A percentile compares a stretch with the other conserved stretches of the same genome.
Conservation (phyloP, 1,140 invertebrate species). For the Neodiprion fabricii region DNA sequence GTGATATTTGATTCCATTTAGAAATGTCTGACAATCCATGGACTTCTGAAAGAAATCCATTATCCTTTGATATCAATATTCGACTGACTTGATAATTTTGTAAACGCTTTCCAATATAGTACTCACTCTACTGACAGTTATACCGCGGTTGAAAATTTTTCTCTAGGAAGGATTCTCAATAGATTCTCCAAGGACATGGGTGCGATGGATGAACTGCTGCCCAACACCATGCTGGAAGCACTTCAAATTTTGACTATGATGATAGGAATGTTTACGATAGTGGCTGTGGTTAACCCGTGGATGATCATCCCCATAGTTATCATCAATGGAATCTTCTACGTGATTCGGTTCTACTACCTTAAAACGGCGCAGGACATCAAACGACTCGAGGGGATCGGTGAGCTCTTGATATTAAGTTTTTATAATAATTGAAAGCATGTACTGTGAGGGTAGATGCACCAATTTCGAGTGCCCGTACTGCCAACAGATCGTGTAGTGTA, state of each 20-base stretch:
- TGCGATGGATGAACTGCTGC: constrained; percentile 81
- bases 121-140: too few relatives aligned
- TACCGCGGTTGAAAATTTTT: too few relatives aligned
- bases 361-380: constrained; percentile 68
- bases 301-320: constrained; percentile 65
- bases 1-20: too few relatives aligned
- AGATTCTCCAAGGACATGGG: constrained; percentile 84
- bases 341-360: constrained; percentile 67
- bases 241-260: constrained; percentile 60
- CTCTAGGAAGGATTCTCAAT: constrained; percentile 73
- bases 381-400: constrained; percentile 63
- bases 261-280: constrained; percentile 61
- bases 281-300: constrained; percentile 65
- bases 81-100: not conserved
- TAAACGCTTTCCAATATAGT: too few relatives aligned
- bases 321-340: constrained; percentile 62
- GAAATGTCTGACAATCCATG: too few relatives aligned
- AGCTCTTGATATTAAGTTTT: constrained; percentile 27
- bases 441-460: not conserved
- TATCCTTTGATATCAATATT: not conserved
- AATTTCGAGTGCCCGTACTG: too few relatives aligned
- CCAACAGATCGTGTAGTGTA: too few relatives aligned
- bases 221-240: constrained; percentile 73
- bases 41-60: not conserved
- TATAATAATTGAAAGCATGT: constrained; percentile 3